Evolutionary conservation across 2,113 vertebrate species (phyloP), one percentile per base, ranked within the genome.

Genomic region (Calonectris borealis): DNA sequence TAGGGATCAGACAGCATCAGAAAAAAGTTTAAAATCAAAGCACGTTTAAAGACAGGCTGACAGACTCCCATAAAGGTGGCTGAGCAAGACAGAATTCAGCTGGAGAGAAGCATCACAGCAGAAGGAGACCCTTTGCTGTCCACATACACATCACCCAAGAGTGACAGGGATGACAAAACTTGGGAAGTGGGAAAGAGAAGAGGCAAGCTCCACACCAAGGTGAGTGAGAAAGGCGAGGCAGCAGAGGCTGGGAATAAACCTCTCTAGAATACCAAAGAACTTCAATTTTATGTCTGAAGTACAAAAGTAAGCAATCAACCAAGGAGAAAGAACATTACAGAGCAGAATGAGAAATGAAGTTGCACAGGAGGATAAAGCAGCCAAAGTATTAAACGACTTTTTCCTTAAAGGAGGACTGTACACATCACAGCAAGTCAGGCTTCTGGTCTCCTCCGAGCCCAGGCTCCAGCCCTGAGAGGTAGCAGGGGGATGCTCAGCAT

Each of bases 271-370:
- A 97, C 68, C 87, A 96, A 97, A 86, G 83, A 94, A 96, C 83
- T 92, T 84, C 79, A 93, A 94, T 96, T 96, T 96, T 82, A 92
- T 86, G 46, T 94, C 83, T 97, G 42, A 95, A 95, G 90, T 68
- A 96, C 82, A 96, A 96, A 96, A 96, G 90, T 79, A 94, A 97
- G 93, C 0, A 11, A 95, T 95, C 96, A 97, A 49, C 95, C 96
- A 97, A 97, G 97, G 83, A 96, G 95, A 97, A 96, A 97, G 97
- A 97, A 97, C 95, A 96, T 96, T 96, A 93, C 7, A 2, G 87
- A 93, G 86, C 66, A 95, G 95, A 97, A 97, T 95, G 77, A 97
- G 94, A 97, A 95, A 97, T 94, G 68, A 95, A 93, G 84, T 88
- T 90, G 62, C 87, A 79, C 85, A 88, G 55, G 31, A 96, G 78